A percentile compares a stretch with the other conserved stretches of the same genome.
Conservation (phyloP, 2,888 invertebrate species). For the Ichneumoninae sp. region DNA sequence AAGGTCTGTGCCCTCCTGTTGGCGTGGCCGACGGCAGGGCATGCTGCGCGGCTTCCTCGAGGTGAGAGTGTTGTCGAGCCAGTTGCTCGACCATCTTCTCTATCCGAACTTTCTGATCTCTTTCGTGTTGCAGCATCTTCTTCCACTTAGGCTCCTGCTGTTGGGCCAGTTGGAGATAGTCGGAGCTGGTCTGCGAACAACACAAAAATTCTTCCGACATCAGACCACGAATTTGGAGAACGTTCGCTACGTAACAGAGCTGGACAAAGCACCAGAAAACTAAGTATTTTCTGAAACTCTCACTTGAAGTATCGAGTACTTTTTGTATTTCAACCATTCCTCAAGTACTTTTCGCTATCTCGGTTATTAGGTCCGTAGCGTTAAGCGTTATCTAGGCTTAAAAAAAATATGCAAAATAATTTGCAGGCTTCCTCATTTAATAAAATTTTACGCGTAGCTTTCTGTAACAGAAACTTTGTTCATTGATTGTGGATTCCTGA, state of each 20-base stretch:
- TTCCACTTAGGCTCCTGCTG: slow-evolving; percentile 97
- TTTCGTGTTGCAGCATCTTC: slow-evolving; percentile 96
- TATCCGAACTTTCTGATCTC: slow-evolving; percentile 95
- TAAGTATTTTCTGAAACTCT: no score
- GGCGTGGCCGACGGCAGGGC: slow-evolving; percentile 81
- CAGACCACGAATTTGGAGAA: background rate
- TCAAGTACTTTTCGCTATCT: no score
- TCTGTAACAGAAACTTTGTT: no score
- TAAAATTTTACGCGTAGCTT: no score
- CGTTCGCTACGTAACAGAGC: background rate
- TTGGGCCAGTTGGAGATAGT: slow-evolving; percentile 95
- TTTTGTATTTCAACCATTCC: no score
- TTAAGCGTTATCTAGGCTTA: no score
- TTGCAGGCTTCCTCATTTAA: no score
- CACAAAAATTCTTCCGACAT: slow-evolving; percentile 29
- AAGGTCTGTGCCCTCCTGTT: slow-evolving; percentile 78
- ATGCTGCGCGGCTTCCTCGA: slow-evolving; percentile 96
- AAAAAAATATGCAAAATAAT: no score
- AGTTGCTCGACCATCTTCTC: slow-evolving; percentile 99
- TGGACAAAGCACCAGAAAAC: no score
- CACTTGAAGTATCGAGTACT: no score
- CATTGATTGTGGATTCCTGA: no score
- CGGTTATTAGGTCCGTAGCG: no score
- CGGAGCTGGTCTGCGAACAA: slow-evolving; percentile 91
- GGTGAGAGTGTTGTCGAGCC: slow-evolving; percentile 97